These are phyloP conservation scores for Meteorus cinctellus DNA, from an alignment of 2,888 invertebrate genomes.

Conservation along the genomic window DNA sequence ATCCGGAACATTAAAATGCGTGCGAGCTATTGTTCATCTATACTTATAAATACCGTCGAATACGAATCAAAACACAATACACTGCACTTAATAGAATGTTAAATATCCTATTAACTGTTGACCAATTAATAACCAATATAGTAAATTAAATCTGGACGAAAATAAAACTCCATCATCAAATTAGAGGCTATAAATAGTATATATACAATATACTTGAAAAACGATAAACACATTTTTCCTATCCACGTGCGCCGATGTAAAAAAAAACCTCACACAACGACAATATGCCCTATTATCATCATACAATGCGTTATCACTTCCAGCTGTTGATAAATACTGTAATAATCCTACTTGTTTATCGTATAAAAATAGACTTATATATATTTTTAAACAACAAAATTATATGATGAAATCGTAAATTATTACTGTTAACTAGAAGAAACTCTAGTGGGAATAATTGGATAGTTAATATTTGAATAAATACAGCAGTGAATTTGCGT, in stretches of 20 bases:
- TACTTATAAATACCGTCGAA: not conserved
- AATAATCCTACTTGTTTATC: not conserved
- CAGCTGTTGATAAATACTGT: slow-evolving; percentile 13
- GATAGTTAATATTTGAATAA: no score
- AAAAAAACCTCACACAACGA: slow-evolving; percentile 21
- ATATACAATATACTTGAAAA: not conserved
- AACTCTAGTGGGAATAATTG: no score
- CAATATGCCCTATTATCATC: not conserved
- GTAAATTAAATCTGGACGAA: not conserved
- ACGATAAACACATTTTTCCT: not conserved
- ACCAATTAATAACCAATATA: not conserved
- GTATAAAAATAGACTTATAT: not conserved
- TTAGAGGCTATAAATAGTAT: not conserved
- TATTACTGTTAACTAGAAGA: no score
- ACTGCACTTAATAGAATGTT: not conserved
- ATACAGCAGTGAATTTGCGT: no score
- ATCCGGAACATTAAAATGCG: slow-evolving; percentile 9
- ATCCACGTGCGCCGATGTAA: not conserved
- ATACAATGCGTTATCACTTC: slow-evolving; percentile 10
- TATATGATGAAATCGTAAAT: not conserved
- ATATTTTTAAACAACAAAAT: not conserved
- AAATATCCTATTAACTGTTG: not conserved
- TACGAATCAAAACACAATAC: not conserved
- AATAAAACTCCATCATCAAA: not conserved
- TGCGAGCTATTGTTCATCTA: not conserved